Percentiles rank a stretch among this genome's conserved stretches.
Evolutionary conservation across 2,113 vertebrate species (phyloP).

Genomic region (Paracanthobrama guichenoti): DNA sequence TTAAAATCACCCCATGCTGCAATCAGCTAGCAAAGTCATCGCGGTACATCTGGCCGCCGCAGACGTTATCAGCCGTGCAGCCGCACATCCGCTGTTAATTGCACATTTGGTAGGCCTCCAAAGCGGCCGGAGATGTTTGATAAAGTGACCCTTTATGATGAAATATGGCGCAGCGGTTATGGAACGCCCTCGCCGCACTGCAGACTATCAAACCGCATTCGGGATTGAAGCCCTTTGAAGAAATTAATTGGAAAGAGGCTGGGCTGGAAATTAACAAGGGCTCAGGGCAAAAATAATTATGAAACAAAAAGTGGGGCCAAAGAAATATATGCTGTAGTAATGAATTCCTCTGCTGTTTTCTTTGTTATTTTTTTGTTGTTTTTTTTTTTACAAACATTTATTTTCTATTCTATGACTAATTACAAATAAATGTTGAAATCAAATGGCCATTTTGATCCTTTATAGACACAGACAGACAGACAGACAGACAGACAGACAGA

Average conservation of each 20-base stretch:
- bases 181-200: conserved; percentile 16
- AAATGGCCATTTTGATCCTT: neutral
- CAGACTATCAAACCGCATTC: conserved; percentile 3
- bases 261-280: neutral
- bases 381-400: neutral
- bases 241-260: conserved; percentile 9
- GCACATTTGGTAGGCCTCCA: conserved; percentile 48
- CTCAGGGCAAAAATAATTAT: neutral
- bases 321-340: neutral
- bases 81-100: conserved; percentile 52
- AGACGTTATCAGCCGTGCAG: conserved; percentile 54
- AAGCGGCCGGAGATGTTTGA: conserved; percentile 22
- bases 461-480: neutral
- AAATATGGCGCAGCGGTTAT: conserved; percentile 13
- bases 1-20: conserved; percentile 63
- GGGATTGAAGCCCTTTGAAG: conserved; percentile 7
- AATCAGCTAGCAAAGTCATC: conserved; percentile 69
- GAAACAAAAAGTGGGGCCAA: neutral
- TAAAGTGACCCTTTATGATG: conserved; percentile 42
- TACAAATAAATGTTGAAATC: neutral
- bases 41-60: conserved; percentile 61
- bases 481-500: neutral
- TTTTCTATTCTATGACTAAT: neutral
- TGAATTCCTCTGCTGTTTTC: conserved; percentile 16
- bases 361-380: neutral